phyloP scores from a whole-genome alignment of 1,140 invertebrate genomes.

The Wasmannia auropunctata region DNA sequence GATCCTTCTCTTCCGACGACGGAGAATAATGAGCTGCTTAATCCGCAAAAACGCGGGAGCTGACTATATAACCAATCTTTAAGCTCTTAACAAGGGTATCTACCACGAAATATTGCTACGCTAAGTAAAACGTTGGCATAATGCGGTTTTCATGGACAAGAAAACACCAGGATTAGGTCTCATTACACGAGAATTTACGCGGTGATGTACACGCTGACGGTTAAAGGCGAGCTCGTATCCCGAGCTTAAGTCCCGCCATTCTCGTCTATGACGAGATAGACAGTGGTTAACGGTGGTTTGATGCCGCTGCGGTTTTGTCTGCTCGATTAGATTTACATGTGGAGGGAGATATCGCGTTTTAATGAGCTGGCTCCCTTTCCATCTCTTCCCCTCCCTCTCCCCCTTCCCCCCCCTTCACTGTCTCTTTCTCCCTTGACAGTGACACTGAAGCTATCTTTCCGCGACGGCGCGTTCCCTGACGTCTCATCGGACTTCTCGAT shows the following conservation, averaged over 20 bases:
- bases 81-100: background rate
- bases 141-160: constrained; percentile 14
- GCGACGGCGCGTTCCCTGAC: constrained; percentile 38
- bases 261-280: constrained; percentile 34
- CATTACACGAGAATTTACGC: constrained; percentile 61
- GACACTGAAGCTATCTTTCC: constrained; percentile 24
- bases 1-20: background rate
- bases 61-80: background rate
- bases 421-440: background rate
- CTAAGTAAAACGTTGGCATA: constrained; percentile 8
- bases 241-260: constrained; percentile 38
- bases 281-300: constrained; percentile 72
- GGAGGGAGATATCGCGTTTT: constrained; percentile 79
- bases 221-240: constrained; percentile 53
- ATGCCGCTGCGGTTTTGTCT: constrained; percentile 64
- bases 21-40: background rate
- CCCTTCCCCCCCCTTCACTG: background rate
- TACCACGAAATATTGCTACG: background rate
- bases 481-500: constrained; percentile 54
- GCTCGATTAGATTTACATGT: constrained; percentile 80
- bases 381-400: background rate
- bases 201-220: constrained; percentile 56
- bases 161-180: constrained; percentile 64
- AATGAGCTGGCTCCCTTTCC: constrained; percentile 70
- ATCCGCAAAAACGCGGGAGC: background rate